Evolutionary conservation across 2,113 vertebrate genomes (phyloP), one percentile per base, ranked within the genome.

Genomic region (Ursus arctos): DNA sequence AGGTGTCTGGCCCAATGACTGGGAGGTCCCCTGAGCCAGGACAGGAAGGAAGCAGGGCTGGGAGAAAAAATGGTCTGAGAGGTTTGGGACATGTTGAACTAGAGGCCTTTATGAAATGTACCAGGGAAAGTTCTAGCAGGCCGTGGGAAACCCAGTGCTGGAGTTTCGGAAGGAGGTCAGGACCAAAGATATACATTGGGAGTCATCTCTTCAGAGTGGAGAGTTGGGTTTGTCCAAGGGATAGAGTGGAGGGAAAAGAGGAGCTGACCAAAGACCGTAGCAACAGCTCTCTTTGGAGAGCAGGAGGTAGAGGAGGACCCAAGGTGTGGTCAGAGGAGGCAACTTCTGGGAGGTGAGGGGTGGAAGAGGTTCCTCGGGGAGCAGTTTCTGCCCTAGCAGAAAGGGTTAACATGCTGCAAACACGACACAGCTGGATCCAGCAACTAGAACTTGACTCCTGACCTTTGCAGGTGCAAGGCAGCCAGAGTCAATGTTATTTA

Each of bases 401-500:
- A 82, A 63, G 55, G 40, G 57, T 59, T 93, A 51, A 47, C 53
- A 1, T 22, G 57, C 55, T 3, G 3, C 11, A 72, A 18, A 11
- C 33, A 15, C 13, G 63, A 61, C 2, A 1, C 40, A 77, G 89
- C 92, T 40, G 63, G 76, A 76, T 40, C 76, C n/a, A 53, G 57
- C 19, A 4, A 69, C 36, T 5, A 74, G 13, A 72, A 36, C 33
- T 4, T 81, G 2, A 11, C 57, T 33, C 51, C 15, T 36, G 88
- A 67, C 21, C 43, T 63, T 43, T 47, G 61, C 63, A 33, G 57
- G 94, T 40, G 28, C 11, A 14, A 47, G 69, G 47, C 57, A 65
- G 71, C 76, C 94, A 76, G 63, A 93, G 69, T 28, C 28, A 89
- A 81, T 69, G 74, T 69, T 59, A 18, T 61, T 80, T 33, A 86